These are phyloP conservation scores for Centruroides sculpturatus DNA, from an alignment of 1,140 invertebrate genomes.

Conservation along the genomic window DNA sequence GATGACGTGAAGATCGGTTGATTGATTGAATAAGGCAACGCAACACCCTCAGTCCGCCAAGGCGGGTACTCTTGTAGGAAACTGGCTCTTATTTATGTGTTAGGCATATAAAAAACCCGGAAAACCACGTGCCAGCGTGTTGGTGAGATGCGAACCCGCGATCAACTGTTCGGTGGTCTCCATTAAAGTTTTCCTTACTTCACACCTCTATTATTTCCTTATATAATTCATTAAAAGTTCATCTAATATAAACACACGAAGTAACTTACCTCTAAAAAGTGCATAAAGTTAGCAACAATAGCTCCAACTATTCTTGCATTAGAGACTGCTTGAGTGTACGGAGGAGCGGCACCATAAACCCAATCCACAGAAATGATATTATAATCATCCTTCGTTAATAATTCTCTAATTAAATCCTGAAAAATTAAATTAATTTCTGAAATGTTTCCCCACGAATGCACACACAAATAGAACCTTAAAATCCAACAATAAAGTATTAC, in stretches of 20 bases:
- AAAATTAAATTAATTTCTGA: not conserved
- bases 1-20: not conserved
- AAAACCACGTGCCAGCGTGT: no score
- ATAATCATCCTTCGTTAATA: slow-evolving; percentile 47
- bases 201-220: no score
- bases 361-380: slow-evolving; percentile 72
- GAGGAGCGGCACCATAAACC: slow-evolving; percentile 64
- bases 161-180: not conserved
- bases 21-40: not conserved
- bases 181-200: not conserved
- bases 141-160: no score
- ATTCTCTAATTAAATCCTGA: slow-evolving; percentile 42
- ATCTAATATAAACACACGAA: no score
- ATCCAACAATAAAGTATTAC: no score
- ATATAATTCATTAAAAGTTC: no score
- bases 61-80: no score
- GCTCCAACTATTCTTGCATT: slow-evolving; percentile 74
- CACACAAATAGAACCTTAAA: no score
- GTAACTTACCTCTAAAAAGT: slow-evolving; percentile 31
- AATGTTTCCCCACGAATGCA: no score
- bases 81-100: no score
- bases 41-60: no score
- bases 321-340: slow-evolving; percentile 76
- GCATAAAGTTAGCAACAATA: slow-evolving; percentile 57
- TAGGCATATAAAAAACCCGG: no score